phyloP scores from a whole-genome alignment of 2,888 invertebrate species.

The Cheilosia soror region DNA sequence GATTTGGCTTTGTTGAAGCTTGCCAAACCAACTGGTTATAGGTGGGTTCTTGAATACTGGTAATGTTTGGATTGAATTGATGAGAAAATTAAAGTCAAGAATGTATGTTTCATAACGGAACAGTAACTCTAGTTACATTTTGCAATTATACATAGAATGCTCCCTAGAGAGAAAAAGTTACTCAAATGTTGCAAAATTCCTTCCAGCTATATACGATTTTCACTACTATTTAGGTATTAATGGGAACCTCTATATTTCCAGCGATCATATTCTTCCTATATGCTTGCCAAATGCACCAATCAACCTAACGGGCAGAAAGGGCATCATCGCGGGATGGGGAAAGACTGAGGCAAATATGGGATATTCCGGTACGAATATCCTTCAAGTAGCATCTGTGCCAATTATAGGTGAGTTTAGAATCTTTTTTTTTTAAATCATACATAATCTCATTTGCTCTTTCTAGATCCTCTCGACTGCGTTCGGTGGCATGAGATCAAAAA shows the following conservation, averaged over 20 bases:
- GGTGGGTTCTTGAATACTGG: conserved; percentile 77
- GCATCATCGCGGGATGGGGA: conserved; percentile 93
- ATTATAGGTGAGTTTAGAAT: conserved; percentile 87
- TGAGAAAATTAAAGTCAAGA: too few species aligned
- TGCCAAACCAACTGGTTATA: conserved; percentile 86
- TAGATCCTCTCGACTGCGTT: conserved; percentile 90
- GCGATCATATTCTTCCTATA: conserved; percentile 89
- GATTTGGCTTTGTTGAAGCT: conserved; percentile 91
- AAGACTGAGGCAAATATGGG: conserved; percentile 90
- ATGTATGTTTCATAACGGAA: too few species aligned
- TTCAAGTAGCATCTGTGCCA: conserved; percentile 92
- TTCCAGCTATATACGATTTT: too few species aligned
- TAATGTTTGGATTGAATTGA: too few species aligned
- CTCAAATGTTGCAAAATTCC: too few species aligned
- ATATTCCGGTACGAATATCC: conserved; percentile 91
- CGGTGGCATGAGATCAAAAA: conserved; percentile 92
- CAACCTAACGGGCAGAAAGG: conserved; percentile 85
- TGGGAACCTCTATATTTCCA: conserved; percentile 32
- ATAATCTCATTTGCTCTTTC: conserved; percentile 14
- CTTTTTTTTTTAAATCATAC: background rate
- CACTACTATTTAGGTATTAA: too few species aligned
- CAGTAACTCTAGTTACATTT: too few species aligned
- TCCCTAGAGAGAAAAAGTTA: too few species aligned
- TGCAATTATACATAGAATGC: too few species aligned
- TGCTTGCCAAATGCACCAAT: conserved; percentile 87